These are phyloP conservation scores for Centropus bengalensis DNA, from an alignment of 2,113 vertebrate species.

Conservation along the genomic window DNA sequence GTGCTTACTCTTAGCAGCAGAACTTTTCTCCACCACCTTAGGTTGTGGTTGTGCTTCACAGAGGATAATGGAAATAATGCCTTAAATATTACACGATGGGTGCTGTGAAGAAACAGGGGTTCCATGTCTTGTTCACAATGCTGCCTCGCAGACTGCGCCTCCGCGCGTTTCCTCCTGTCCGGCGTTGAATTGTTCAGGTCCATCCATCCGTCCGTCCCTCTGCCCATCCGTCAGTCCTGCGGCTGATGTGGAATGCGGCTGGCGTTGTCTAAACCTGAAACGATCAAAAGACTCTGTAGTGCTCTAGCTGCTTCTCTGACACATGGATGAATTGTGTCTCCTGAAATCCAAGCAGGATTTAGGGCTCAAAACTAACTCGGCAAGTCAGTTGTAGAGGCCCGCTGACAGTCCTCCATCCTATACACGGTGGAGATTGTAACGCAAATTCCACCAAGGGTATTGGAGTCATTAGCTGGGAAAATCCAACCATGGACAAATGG, in stretches of 20 bases:
- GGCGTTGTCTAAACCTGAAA: not conserved
- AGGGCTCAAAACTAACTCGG: not conserved
- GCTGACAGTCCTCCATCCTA: not conserved
- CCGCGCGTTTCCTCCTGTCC: not conserved
- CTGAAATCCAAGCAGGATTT: not conserved
- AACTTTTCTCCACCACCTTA: not conserved
- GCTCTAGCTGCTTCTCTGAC: not conserved
- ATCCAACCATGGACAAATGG: not conserved
- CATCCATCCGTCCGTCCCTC: not conserved
- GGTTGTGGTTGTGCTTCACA: not conserved
- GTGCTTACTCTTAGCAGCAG: not conserved
- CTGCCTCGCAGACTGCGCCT: not conserved
- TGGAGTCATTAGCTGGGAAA: not conserved
- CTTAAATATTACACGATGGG: not conserved
- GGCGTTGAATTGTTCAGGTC: not conserved
- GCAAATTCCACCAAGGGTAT: not conserved
- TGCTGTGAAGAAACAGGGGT: not conserved
- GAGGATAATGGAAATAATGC: not conserved
- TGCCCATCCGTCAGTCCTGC: rapidly evolving
- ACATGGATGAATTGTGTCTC: not conserved
- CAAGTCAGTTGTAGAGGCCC: not conserved
- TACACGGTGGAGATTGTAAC: not conserved
- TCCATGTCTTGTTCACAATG: not conserved
- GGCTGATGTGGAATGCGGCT: not conserved
- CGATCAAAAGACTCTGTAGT: rapidly evolving